Base-by-base conservation (phyloP, 2,888 invertebrate genomes). In the Chesias legatella region DNA sequence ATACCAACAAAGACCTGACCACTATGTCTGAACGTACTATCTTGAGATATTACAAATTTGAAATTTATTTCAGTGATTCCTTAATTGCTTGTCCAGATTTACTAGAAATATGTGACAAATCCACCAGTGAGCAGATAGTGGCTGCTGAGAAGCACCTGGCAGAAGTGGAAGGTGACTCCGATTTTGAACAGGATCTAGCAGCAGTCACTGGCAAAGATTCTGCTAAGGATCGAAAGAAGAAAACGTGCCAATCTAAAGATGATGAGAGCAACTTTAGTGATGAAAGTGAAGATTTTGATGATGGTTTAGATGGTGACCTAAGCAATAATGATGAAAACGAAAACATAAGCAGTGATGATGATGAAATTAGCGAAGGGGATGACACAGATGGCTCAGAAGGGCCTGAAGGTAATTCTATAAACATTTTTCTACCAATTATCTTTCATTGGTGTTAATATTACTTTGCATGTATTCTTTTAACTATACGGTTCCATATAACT, bases 81-180 rank as follows among this genome's bases (percentile, higher is more conserved):
- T 63, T 49, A 60, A 56, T 36, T 21, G 11, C 4, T 6, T n/a
- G 33, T 39, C n/a, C 72, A 91, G 92, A 92, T 89, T 79, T 93
- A 58, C 81, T 95, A 58, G 94, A 95, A 79, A 90, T 94, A 40
- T 94, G 94, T 72, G 92, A 94, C 60, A 85, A 90, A 43, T 89
- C 92, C 36, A 92, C 91, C 44, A 88, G 92, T 57, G 90, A 91
- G 64, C 85, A 89, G 53, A 89, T 90, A 29, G 89, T 90, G 1
- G 89, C 90, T 39, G 90, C 90, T 7, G 91, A 93, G 60, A 90
- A 91, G 58, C 90, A 92, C 65, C 69, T 93, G 20, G 83, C 90
- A 24, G 89, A 91, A 67, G 88, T 89, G 3, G 90, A 90, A 51
- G 86, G 79, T 0, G 89, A 89, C 43, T 86, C 84, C 31, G 92